Base-by-base conservation (phyloP, 2,888 invertebrate species). In the Noctuana brunneofusca region DNA sequence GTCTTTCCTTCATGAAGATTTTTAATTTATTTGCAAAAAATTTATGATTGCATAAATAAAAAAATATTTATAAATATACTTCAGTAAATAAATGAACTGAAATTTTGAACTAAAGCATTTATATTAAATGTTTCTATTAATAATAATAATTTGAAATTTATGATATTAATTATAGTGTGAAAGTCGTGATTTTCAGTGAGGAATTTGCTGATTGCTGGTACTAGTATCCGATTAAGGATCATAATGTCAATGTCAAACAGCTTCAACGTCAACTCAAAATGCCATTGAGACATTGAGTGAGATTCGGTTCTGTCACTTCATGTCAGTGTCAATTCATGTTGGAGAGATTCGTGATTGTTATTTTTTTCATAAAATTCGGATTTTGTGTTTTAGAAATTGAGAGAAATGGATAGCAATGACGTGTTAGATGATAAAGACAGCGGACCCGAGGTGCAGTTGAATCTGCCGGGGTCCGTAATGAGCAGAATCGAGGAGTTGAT, bases 401-500 rank as follows among this genome's bases (percentile, higher is more conserved):
- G 9, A 43, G 74, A 73, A 60, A 90, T 91, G 89, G 87, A 90
- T 76, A 76, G 84, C 0, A 80, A 69, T 53, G 89, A 89, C 64
- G 74, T 77, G 48, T 68, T 82, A 65, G 90, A 90, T 24, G 90
- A 90, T 63, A 89, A 90, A 50, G 90, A 90, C 66, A 85, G 80
- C 54, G 87, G 88, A 3, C 87, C 87, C 1, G 91, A 91, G 46
- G 88, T 87, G 20, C 90, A 89, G 71, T 92, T 94, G 14, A 93
- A 92, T 74, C 96, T 98, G 79, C 96, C 97, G 1, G 94, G 95
- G 58, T 96, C 97, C 75, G 98, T 98, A 5, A 96, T 97, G 87
- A 95, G 94, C 80, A 96, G 97, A 1, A 97, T 98, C 68, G 97
- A 98, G 83, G 84, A 98, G 95, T 96, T 98, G 49, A 92, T 98